Percentiles rank a stretch among this genome's conserved stretches.
These are phyloP conservation scores for Synanthedon myopaeformis DNA, from an alignment of 2,888 invertebrate genomes.

Conservation along the genomic window DNA sequence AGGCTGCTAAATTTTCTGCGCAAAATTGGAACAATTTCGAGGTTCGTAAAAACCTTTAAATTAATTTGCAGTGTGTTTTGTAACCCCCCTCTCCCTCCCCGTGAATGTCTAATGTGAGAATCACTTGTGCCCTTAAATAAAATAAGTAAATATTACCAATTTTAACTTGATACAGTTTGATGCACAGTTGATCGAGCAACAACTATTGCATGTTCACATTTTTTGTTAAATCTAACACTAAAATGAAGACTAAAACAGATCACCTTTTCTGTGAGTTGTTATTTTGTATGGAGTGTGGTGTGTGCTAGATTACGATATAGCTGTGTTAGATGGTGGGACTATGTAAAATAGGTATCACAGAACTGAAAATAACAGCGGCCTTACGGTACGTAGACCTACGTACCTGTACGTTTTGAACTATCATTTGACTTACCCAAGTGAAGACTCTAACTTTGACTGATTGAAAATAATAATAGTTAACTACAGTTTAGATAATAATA, in stretches of 20 bases:
- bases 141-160: conserved; percentile 21
- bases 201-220: conserved; percentile 50
- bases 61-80: conserved; percentile 67
- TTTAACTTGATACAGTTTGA: conserved; percentile 31
- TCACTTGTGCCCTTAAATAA: conserved; percentile 11
- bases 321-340: too few species aligned
- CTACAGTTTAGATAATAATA: too few species aligned
- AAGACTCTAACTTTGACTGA: too few species aligned
- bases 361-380: too few species aligned
- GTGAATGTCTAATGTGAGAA: conserved; percentile 43
- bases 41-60: conserved; percentile 73
- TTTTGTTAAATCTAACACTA: conserved; percentile 17
- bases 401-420: too few species aligned
- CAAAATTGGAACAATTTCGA: conserved; percentile 85
- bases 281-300: background rate
- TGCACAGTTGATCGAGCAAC: conserved; percentile 46
- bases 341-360: too few species aligned
- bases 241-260: background rate
- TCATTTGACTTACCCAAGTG: too few species aligned
- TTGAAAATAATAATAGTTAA: too few species aligned
- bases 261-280: background rate
- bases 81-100: conserved; percentile 54
- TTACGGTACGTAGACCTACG: too few species aligned
- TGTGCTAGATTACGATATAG: background rate
- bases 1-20: conserved; percentile 83